phyloP scores from a whole-genome alignment of 2,797 vertebrate genomes.

The Eremophila alpestris region DNA sequence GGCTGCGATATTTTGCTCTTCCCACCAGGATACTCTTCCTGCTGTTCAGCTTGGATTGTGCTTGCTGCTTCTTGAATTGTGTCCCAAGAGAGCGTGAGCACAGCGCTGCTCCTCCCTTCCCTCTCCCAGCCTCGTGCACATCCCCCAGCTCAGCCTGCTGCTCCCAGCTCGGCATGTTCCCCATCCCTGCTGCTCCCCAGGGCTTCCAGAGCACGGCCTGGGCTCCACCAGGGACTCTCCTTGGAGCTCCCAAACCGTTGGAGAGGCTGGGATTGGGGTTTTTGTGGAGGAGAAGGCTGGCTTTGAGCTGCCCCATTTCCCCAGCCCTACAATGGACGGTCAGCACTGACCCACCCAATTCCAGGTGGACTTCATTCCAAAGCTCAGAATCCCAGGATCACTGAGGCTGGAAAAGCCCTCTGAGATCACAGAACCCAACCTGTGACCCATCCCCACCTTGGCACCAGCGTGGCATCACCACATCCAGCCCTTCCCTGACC shows the following conservation, averaged over 20 bases:
- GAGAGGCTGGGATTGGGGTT: neutral
- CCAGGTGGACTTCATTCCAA: neutral
- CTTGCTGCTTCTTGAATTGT: constrained; percentile 13
- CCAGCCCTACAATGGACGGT: fast-evolving
- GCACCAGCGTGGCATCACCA: neutral
- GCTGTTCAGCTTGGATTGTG: constrained; percentile 45
- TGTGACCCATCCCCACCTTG: neutral
- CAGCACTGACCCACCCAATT: neutral
- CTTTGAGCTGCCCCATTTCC: neutral
- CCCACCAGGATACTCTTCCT: constrained; percentile 49
- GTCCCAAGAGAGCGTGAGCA: neutral
- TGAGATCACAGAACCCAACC: fast-evolving
- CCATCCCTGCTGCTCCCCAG: fast-evolving
- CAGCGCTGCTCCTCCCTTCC: neutral
- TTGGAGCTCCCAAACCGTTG: fast-evolving
- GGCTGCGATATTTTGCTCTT: constrained; percentile 42
- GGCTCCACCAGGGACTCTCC: neutral
- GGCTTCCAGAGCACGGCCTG: fast-evolving
- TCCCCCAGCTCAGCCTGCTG: neutral
- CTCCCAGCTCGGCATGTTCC: neutral
- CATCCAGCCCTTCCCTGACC: fast-evolving
- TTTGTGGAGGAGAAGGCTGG: neutral
- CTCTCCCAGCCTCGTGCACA: neutral
- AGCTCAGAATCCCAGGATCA: neutral
- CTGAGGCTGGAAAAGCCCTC: neutral